A percentile compares a stretch with the other conserved stretches of the same genome.
Evolutionary conservation across 2,888 invertebrate species (phyloP).

Genomic region (Actias luna): DNA sequence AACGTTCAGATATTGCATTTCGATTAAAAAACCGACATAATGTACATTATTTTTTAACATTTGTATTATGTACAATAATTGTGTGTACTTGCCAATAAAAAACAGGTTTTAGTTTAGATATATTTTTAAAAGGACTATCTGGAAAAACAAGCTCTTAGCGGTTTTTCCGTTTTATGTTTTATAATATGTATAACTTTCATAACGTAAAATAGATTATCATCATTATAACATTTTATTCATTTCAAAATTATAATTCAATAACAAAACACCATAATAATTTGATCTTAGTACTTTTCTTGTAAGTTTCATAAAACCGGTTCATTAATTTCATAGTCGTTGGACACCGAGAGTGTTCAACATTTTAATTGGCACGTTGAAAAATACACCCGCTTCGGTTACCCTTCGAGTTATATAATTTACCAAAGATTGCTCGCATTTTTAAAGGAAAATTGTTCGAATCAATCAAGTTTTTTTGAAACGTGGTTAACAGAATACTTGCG

Average conservation of each 20-base stretch:
- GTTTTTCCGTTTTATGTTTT: too few relatives aligned
- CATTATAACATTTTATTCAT: background rate
- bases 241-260: background rate
- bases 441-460: slow-evolving; percentile 38
- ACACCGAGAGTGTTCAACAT: slow-evolving; percentile 55
- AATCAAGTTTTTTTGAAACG: slow-evolving; percentile 25
- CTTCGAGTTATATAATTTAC: slow-evolving; percentile 54
- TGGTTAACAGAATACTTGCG: background rate
- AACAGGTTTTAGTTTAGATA: too few relatives aligned
- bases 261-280: slow-evolving; percentile 4
- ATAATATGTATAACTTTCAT: too few relatives aligned
- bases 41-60: too few relatives aligned
- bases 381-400: slow-evolving; percentile 67
- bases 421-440: slow-evolving; percentile 46
- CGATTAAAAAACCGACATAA: too few relatives aligned
- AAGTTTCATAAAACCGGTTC: slow-evolving; percentile 39
- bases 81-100: too few relatives aligned
- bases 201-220: too few relatives aligned
- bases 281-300: slow-evolving; percentile 27
- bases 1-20: too few relatives aligned
- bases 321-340: slow-evolving; percentile 64
- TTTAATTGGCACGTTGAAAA: slow-evolving; percentile 78
- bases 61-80: too few relatives aligned
- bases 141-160: too few relatives aligned
- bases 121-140: too few relatives aligned